Conservation (phyloP, 2,888 invertebrate genomes). For the Drosophila demipolita region DNA sequence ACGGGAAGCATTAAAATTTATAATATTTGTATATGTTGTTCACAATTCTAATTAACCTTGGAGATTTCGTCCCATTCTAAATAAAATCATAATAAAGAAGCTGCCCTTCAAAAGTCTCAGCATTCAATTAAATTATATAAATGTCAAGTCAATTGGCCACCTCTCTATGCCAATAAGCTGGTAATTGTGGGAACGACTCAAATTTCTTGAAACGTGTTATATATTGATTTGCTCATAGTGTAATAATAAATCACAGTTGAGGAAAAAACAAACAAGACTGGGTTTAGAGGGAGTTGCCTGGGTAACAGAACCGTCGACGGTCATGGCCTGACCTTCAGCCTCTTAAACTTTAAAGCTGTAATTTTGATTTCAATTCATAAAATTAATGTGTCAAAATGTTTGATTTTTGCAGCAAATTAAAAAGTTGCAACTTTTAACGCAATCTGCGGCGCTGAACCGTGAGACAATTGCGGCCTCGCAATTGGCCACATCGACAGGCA, state of each 20-base stretch:
- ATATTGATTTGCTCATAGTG: neutral
- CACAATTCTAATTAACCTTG: neutral
- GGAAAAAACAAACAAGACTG: neutral
- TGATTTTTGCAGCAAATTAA: conserved; percentile 83
- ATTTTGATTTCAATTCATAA: conserved; percentile 9
- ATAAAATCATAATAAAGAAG: neutral
- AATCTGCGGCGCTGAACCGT: conserved; percentile 85
- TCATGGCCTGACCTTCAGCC: neutral
- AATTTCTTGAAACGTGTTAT: conserved; percentile 6
- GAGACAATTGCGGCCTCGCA: conserved; percentile 85
- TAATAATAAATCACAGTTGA: conserved; percentile 4
- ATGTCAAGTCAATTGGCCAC: neutral
- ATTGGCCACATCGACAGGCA: conserved; percentile 84
- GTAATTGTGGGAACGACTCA: neutral
- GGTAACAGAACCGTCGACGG: conserved; percentile 31
- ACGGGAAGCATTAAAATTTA: neutral
- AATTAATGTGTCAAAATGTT: conserved; percentile 20
- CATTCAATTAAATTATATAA: neutral
- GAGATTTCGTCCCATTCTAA: neutral
- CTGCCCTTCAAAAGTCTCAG: neutral
- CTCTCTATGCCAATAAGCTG: neutral
- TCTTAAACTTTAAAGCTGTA: conserved; percentile 2
- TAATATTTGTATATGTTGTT: neutral
- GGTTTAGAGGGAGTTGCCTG: conserved; percentile 11
- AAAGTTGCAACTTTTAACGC: conserved; percentile 85